Percentiles rank a stretch among this genome's conserved stretches.
Evolutionary conservation across 2,797 vertebrate species (phyloP).

Genomic region (Cossypha dichroa): DNA sequence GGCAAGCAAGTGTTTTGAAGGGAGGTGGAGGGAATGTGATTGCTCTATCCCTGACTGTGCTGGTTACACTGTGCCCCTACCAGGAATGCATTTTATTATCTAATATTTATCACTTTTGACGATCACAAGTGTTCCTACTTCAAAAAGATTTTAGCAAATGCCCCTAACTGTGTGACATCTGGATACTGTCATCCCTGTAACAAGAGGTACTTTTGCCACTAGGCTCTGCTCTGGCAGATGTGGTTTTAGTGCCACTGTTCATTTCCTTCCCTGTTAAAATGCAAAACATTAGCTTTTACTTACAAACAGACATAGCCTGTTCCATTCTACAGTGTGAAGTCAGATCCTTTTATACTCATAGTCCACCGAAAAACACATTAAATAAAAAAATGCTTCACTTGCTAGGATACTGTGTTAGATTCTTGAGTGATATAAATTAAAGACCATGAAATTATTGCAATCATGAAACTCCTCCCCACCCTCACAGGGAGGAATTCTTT

Average conservation of each 20-base stretch:
- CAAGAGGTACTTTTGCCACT: slow-evolving; percentile 47
- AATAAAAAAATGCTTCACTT: not conserved
- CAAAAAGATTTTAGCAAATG: slow-evolving; percentile 48
- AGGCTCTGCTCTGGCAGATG: slow-evolving; percentile 36
- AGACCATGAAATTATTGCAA: not conserved
- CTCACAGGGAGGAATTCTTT: not conserved
- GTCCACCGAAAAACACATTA: not conserved
- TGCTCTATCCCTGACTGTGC: not conserved
- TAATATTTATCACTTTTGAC: slow-evolving; percentile 2
- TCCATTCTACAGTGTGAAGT: not conserved
- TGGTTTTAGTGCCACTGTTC: slow-evolving; percentile 31
- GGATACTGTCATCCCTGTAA: slow-evolving; percentile 48
- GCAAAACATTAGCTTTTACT: slow-evolving; percentile 18
- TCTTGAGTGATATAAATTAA: not conserved
- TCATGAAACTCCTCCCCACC: not conserved
- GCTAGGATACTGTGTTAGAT: not conserved
- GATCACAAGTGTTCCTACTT: slow-evolving; percentile 27
- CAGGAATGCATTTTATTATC: slow-evolving; percentile 12
- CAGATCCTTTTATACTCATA: not conserved
- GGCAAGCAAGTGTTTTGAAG: not conserved
- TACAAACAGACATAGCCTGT: not conserved
- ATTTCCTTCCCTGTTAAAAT: slow-evolving; percentile 42
- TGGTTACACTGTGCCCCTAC: not conserved
- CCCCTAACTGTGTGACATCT: slow-evolving; percentile 64
- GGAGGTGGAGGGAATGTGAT: not conserved